These are phyloP conservation scores for Lochmaea crataegi DNA, from an alignment of 2,888 invertebrate genomes.

Conservation along the genomic window DNA sequence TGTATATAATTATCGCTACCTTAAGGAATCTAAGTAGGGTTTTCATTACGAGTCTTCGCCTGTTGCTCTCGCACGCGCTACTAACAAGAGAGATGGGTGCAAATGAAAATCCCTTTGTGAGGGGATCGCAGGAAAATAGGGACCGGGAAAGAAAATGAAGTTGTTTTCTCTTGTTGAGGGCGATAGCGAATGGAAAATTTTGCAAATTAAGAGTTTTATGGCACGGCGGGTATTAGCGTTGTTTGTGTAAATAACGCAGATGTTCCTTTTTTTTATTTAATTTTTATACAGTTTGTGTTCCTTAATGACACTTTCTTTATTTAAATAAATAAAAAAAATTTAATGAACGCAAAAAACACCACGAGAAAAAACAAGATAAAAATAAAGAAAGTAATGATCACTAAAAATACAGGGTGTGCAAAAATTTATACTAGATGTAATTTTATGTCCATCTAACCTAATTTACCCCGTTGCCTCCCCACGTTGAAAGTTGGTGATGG, in stretches of 20 bases:
- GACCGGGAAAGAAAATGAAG: conserved; percentile 29
- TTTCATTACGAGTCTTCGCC: conserved; percentile 43
- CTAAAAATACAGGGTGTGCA: too few species aligned
- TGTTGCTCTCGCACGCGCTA: conserved; percentile 52
- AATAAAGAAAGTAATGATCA: too few species aligned
- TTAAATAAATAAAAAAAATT: too few species aligned
- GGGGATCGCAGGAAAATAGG: conserved; percentile 29
- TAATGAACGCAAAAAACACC: too few species aligned
- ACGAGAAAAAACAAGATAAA: too few species aligned
- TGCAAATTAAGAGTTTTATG: conserved; percentile 30
- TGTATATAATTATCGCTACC: too few species aligned
- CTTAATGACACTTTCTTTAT: too few species aligned
- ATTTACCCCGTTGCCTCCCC: too few species aligned
- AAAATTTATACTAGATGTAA: too few species aligned
- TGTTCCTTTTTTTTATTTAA: conserved; percentile 10
- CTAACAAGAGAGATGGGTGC: conserved; percentile 46
- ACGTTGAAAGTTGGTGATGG: too few species aligned
- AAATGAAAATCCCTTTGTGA: conserved; percentile 26
- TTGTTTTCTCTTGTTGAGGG: conserved; percentile 33
- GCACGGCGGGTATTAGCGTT: conserved; percentile 18
- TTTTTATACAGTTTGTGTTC: neutral
- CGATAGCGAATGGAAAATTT: conserved; percentile 26
- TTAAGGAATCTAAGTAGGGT: too few species aligned
- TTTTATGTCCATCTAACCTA: too few species aligned
- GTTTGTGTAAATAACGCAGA: conserved; percentile 17